Conservation (phyloP, 1,140 invertebrate species). For the Subanguina moxae region DNA sequence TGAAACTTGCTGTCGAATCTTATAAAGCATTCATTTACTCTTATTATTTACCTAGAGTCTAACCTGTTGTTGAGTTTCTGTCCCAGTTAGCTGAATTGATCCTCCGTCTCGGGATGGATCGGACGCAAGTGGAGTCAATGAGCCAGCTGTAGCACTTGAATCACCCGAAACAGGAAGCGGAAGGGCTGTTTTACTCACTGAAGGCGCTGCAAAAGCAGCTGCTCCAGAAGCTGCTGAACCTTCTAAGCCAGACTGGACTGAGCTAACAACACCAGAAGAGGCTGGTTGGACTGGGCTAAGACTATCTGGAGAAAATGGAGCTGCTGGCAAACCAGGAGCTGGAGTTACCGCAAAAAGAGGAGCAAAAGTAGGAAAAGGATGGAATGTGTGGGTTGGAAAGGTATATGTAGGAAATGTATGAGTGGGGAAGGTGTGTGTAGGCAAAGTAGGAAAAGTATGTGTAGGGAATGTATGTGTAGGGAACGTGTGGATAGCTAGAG, state of each 20-base stretch:
- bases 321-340: slow-evolving; percentile 26
- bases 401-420: slow-evolving; percentile 34
- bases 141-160: neutral
- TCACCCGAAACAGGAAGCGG: neutral
- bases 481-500: slow-evolving; percentile 35
- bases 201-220: slow-evolving; percentile 24
- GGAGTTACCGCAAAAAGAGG: slow-evolving; percentile 19
- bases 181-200: neutral
- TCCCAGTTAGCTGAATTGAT: neutral
- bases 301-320: slow-evolving; percentile 1
- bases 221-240: neutral
- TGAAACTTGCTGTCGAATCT: neutral
- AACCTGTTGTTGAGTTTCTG: neutral
- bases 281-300: neutral
- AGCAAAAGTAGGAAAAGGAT: slow-evolving; percentile 32
- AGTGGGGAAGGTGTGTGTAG: slow-evolving; percentile 28
- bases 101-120: neutral
- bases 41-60: neutral
- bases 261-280: neutral
- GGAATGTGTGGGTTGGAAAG: slow-evolving; percentile 14
- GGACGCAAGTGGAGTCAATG: neutral
- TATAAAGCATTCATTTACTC: neutral
- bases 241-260: neutral
- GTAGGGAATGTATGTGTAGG: slow-evolving; percentile 26
- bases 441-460: slow-evolving; percentile 23